Conservation (phyloP, 2,113 vertebrate genomes). For the Osmerus eperlanus region DNA sequence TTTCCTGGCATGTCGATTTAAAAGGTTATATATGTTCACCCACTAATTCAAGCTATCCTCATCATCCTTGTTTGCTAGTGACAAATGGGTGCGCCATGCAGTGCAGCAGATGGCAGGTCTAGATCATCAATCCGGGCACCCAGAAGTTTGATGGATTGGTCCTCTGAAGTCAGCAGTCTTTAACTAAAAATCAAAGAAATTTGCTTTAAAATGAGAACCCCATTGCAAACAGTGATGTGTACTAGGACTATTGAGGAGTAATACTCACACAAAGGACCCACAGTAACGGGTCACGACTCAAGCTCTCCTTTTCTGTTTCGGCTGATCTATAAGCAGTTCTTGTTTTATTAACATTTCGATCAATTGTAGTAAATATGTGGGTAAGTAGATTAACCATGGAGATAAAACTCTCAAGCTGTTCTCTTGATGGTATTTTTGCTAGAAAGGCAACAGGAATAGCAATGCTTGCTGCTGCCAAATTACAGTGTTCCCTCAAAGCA, state of each 20-base stretch:
- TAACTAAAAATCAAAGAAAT: constrained; percentile 52
- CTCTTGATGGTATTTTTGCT: too few relatives aligned
- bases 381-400: too few relatives aligned
- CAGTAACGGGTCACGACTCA: neutral
- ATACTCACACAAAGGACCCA: neutral
- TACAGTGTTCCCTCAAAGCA: constrained; percentile 27
- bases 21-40: constrained; percentile 68
- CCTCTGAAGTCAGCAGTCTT: constrained; percentile 60
- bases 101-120: constrained; percentile 72
- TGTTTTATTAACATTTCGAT: too few relatives aligned
- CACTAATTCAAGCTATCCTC: constrained; percentile 70
- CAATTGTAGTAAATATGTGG: too few relatives aligned
- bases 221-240: constrained; percentile 19
- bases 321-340: too few relatives aligned
- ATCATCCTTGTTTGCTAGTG: constrained; percentile 67
- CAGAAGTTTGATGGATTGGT: constrained; percentile 68
- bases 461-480: neutral
- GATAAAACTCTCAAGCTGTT: too few relatives aligned
- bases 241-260: constrained; percentile 6
- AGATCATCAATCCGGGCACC: constrained; percentile 68
- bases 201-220: constrained; percentile 51
- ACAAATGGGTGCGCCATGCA: constrained; percentile 70
- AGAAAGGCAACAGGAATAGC: too few relatives aligned
- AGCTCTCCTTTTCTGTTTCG: too few relatives aligned
- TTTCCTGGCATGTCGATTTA: constrained; percentile 64